Conservation (phyloP, 2,113 vertebrate genomes). For the Carassius auratus region DNA sequence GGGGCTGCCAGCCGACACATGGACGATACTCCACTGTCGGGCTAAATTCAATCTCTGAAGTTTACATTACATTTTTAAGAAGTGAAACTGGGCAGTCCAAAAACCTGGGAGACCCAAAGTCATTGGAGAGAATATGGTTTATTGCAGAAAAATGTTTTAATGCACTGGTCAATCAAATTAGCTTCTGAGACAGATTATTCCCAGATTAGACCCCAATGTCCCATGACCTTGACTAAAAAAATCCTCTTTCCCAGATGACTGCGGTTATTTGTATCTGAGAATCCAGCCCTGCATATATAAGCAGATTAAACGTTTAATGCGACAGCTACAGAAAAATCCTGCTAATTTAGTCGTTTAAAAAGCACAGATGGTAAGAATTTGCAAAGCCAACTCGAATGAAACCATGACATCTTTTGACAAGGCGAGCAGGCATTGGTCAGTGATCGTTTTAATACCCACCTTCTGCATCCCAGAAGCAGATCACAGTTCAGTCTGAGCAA, state of each 20-base stretch:
- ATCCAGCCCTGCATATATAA: too few relatives aligned
- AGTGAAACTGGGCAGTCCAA: background rate
- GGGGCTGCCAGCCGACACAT: background rate
- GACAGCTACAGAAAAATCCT: slow-evolving; percentile 6
- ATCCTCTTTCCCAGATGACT: background rate
- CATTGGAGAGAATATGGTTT: background rate
- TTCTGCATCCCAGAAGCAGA: background rate
- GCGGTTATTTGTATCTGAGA: too few relatives aligned
- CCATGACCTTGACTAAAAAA: background rate
- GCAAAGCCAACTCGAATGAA: background rate
- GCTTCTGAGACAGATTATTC: slow-evolving; percentile 10
- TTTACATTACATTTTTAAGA: too few relatives aligned
- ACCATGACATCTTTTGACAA: background rate
- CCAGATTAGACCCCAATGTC: too few relatives aligned
- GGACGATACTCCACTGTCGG: background rate
- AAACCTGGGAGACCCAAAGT: background rate
- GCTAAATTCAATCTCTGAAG: too few relatives aligned
- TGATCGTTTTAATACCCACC: background rate
- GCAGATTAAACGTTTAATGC: slow-evolving; percentile 14
- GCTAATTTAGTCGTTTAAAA: slow-evolving; percentile 12
- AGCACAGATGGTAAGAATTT: slow-evolving; percentile 21
- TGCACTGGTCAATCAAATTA: background rate
- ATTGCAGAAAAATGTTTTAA: background rate
- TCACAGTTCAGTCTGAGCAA: slow-evolving; percentile 22
- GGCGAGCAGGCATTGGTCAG: background rate